A percentile compares a stretch with the other conserved stretches of the same genome.
These are phyloP conservation scores for Scaptomyza polygonia DNA, from an alignment of 2,888 invertebrate genomes.

Conservation along the genomic window DNA sequence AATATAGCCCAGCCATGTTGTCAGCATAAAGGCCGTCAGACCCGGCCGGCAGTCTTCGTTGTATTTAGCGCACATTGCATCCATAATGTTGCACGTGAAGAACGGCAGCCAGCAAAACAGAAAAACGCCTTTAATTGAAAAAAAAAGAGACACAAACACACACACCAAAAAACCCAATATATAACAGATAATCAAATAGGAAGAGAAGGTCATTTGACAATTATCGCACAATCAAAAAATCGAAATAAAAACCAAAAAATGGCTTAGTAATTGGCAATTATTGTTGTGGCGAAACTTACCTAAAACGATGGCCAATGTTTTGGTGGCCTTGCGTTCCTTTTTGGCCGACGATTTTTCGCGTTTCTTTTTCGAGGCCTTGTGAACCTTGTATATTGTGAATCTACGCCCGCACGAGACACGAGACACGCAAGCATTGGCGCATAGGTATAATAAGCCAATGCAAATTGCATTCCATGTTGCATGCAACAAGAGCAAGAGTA, in stretches of 20 bases:
- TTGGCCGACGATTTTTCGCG: conserved; percentile 96
- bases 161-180: not conserved
- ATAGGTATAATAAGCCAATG: conserved; percentile 48
- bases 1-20: conserved; percentile 99
- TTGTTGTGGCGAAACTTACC: conserved; percentile 87
- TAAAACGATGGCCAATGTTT: conserved; percentile 98
- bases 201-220: not conserved
- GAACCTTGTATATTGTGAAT: conserved; percentile 96
- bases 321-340: conserved; percentile 98
- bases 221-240: not conserved
- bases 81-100: conserved; percentile 98
- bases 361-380: conserved; percentile 97
- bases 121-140: conserved; percentile 92
- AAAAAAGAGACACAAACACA: conserved; percentile 41
- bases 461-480: conserved; percentile 45
- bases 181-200: conserved; percentile 1
- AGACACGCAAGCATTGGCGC: conserved; percentile 37
- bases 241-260: not conserved
- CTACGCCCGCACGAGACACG: conserved; percentile 82
- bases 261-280: not conserved
- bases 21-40: conserved; percentile 95
- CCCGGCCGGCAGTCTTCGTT: conserved; percentile 92
- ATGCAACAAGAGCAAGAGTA: conserved; percentile 10
- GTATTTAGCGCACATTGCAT: conserved; percentile 96
- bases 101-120: conserved; percentile 99